A percentile compares a stretch with the other conserved stretches of the same genome.
Evolutionary conservation across 2,113 vertebrate species (phyloP).

Genomic region (Corydoras sp.): DNA sequence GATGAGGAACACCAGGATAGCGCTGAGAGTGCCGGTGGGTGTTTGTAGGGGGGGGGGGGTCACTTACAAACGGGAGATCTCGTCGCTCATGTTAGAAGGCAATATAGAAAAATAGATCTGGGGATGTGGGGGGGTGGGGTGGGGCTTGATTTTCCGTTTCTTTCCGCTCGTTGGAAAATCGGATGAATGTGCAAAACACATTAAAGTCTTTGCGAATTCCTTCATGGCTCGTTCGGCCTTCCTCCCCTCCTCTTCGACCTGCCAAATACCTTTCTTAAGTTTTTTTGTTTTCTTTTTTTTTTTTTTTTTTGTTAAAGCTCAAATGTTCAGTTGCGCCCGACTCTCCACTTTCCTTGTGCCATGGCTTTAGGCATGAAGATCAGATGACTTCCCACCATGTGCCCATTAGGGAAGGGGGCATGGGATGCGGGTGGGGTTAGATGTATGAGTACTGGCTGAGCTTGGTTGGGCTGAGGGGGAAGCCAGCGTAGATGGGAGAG

Average conservation of each 20-base stretch:
- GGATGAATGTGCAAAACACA: constrained; percentile 99
- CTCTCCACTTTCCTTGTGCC: constrained; percentile 92
- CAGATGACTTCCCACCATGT: constrained; percentile 63
- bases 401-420: constrained; percentile 11
- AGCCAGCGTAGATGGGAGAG: constrained; percentile 88
- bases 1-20: constrained; percentile 71
- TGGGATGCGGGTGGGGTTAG: constrained; percentile 60
- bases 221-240: constrained; percentile 55
- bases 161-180: constrained; percentile 80
- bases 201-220: constrained; percentile 75
- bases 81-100: constrained; percentile 99
- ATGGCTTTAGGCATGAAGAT: constrained; percentile 87
- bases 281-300: constrained; percentile 43
- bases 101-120: constrained; percentile 97
- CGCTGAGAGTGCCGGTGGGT: constrained; percentile 66
- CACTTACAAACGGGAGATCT: constrained; percentile 95
- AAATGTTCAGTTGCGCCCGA: constrained; percentile 95
- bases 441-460: constrained; percentile 97
- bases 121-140: constrained; percentile 67
- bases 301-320: constrained; percentile 81
- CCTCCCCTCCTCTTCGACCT: constrained; percentile 46
- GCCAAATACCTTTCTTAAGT: constrained; percentile 33
- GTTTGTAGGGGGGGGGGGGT: constrained; percentile 83
- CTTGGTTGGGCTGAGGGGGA: constrained; percentile 93
- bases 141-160: constrained; percentile 46